Conservation (phyloP, 2,113 vertebrate genomes). For the Stercorarius parasiticus region DNA sequence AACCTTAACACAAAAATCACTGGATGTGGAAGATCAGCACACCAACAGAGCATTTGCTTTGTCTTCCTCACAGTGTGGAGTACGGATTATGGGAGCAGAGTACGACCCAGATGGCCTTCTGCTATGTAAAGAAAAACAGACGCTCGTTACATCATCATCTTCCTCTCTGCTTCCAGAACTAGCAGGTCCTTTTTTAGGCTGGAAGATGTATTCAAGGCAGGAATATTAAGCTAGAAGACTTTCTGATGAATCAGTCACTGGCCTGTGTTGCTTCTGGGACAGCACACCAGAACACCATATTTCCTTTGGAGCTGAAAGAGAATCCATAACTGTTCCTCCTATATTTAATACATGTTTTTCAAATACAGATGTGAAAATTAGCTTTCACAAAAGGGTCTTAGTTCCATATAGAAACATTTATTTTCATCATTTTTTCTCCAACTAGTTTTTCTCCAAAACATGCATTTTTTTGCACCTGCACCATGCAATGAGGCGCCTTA, state of each 20-base stretch:
- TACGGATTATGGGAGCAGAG: neutral
- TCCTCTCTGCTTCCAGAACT: neutral
- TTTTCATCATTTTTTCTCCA: neutral
- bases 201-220: neutral
- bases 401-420: neutral
- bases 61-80: neutral
- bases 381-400: neutral
- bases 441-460: neutral
- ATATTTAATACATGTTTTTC: neutral
- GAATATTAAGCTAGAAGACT: neutral
- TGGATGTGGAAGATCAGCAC: neutral
- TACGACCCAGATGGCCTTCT: neutral
- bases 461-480: neutral
- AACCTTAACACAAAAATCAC: neutral
- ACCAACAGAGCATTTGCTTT: neutral
- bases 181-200: neutral
- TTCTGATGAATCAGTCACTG: neutral
- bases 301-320: neutral
- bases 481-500: fast-evolving
- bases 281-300: neutral
- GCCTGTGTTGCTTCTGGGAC: neutral
- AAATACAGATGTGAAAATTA: neutral
- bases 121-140: neutral
- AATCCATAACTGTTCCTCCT: neutral
- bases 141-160: fast-evolving